Base-by-base conservation (phyloP, 2,888 invertebrate species). In the Ischnura elegans region DNA sequence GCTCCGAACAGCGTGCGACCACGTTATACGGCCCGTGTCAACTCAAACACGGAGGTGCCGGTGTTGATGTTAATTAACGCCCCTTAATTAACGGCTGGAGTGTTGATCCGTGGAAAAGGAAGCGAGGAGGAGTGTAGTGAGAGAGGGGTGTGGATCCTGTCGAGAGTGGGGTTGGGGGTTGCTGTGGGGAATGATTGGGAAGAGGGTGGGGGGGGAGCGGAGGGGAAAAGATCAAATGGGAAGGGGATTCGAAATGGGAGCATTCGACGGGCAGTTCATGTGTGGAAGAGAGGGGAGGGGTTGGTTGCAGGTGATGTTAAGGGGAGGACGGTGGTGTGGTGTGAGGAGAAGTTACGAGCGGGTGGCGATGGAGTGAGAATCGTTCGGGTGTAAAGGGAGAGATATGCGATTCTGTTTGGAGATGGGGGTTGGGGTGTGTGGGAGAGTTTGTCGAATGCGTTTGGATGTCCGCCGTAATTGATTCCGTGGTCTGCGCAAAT, bases 11-110 rank as follows among this genome's bases (percentile, higher is more conserved):
- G 46, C 43, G 61, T 10, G 90, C 66, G 90, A 43, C 90, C 90
- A 66, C 90, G 90, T 90, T 90, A 90, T 90, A 90, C 90, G 90
- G 90, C 90, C 90, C 90, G 90, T 90, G 90, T 90, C 90, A 90
- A 90, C 90, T 90, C 90, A 90, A 90, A 90, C 90, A 90, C 61
- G 90, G 90, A 42, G 90, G 90, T 43, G 90, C 90, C 90, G 61
- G 90, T 90, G 90, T 90, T 90, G 90, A 90, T 90, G 90, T 90
- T 90, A 90, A 90, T 90, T 90, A 90, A 90, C 90, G 90, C 55
- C 90, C 90, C 90, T 90, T 90, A 90, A 90, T 90, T 90, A 90
- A 90, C 90, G 90, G 90, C 42, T 61, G 55, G 90, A 90, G 90
- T 90, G 90, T 90, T 90, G 90, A 90, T 90, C 90, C 90, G 90